Base-by-base conservation (phyloP, 2,888 invertebrate genomes). In the Meiosimyza platycephala region DNA sequence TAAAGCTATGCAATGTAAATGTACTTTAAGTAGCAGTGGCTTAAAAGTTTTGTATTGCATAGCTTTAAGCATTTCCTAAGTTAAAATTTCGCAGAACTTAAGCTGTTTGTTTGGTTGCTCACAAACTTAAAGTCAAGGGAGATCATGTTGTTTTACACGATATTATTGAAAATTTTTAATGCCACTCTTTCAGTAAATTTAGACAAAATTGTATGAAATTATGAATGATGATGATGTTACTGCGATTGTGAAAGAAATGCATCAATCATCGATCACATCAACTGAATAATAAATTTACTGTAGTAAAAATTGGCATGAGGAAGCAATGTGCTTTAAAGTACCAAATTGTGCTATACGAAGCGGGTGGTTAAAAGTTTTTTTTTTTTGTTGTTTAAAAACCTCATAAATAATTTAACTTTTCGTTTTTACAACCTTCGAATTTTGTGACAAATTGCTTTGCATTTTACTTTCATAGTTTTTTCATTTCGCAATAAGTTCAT, bases 241-340 rank as follows among this genome's bases (percentile, higher is more conserved):
- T 57, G 6, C 57, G 57, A 57, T 57, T 57, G 47, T 16, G 62
- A 62, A 62, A 13, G 16, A 9, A 33, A 16, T 62, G 47, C 62
- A 62, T 62, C 62, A 62, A 62, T 62, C 62, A 62, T 62, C 40
- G 62, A 62, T 62, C 57, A 40, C 40, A 40, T 40, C 9, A 9
- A 40, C 9, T 9, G 9, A 6, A 40, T 40, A 1, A 40, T 40
- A 40, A 40, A 40, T 40, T 40, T 40, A 9, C 9, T 40, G 40
- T 40, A 40, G 40, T 40, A 40, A 40, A 40, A 40, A 40, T 40
- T 40, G 40, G 40, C 40, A 40, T 40, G 9, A 40, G 40, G 9
- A 40, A 9, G 4, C 40, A 40, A 40, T 40, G 40, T 40, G 40
- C 28, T 28, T 28, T 28, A 28, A 28, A 28, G 4, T 28, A 28